Conservation (phyloP, 2,113 vertebrate species). For the Protobothrops mucrosquamatus region DNA sequence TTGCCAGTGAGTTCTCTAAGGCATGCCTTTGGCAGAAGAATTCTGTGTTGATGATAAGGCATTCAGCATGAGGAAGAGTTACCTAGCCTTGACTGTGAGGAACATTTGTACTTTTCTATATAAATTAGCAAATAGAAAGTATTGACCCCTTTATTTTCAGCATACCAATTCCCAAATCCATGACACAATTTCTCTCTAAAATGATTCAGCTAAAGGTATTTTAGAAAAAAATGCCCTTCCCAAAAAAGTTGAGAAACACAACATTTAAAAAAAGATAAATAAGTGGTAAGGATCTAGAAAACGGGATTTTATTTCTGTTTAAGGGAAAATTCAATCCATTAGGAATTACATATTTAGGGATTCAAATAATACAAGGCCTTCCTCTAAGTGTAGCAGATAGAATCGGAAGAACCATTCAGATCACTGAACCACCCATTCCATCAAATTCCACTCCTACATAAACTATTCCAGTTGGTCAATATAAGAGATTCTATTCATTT, state of each 20-base stretch:
- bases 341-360: not conserved
- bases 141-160: not conserved
- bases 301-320: not conserved
- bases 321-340: not conserved
- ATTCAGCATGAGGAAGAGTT: not conserved
- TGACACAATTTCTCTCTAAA: not conserved
- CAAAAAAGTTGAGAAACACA: not conserved
- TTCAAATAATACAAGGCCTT: not conserved
- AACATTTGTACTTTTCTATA: not conserved
- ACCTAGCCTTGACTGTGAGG: not conserved
- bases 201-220: not conserved
- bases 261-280: not conserved
- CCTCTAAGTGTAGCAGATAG: not conserved
- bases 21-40: not conserved
- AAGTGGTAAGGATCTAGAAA: not conserved
- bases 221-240: not conserved
- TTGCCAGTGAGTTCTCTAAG: not conserved
- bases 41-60: not conserved
- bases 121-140: not conserved
- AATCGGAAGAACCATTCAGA: not conserved
- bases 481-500: not conserved
- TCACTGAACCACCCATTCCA: not conserved
- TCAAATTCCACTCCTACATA: not conserved
- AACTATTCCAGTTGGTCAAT: not conserved
- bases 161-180: not conserved